Conservation (phyloP, 2,113 vertebrate genomes). For the Clarias macrocephalus region DNA sequence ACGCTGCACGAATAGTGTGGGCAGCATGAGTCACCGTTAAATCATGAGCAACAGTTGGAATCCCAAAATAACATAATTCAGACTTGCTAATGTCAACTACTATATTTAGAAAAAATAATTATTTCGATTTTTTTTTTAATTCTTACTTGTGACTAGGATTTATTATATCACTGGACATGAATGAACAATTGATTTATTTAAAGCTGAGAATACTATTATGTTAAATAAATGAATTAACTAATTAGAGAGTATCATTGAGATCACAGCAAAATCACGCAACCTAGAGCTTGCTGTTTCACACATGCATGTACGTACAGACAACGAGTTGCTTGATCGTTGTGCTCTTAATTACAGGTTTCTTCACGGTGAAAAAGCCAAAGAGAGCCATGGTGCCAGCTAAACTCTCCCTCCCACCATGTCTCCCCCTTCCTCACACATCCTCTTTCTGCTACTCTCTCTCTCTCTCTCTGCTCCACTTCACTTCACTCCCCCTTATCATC, state of each 20-base stretch:
- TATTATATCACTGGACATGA: slow-evolving; percentile 30
- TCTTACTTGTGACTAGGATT: background rate
- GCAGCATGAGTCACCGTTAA: slow-evolving; percentile 41
- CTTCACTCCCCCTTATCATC: slow-evolving; percentile 11
- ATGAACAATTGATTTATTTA: slow-evolving; percentile 21
- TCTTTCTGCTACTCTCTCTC: slow-evolving; percentile 28
- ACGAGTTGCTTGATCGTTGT: slow-evolving; percentile 47
- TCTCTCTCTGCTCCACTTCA: slow-evolving; percentile 26
- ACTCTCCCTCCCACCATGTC: slow-evolving; percentile 17
- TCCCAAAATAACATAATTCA: slow-evolving; percentile 42
- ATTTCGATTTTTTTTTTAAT: background rate
- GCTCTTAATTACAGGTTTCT: slow-evolving; percentile 53
- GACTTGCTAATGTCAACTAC: slow-evolving; percentile 17
- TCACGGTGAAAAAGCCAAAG: slow-evolving; percentile 45
- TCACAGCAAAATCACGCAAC: slow-evolving; percentile 18
- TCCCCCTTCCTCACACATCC: slow-evolving; percentile 28
- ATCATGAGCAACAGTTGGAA: slow-evolving; percentile 50
- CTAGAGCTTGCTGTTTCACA: background rate
- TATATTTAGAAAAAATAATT: slow-evolving; percentile 38
- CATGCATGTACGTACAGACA: slow-evolving; percentile 34
- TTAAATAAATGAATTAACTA: background rate
- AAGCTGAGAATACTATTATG: background rate
- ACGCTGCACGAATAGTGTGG: slow-evolving; percentile 46
- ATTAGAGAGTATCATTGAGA: background rate
- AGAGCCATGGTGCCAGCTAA: slow-evolving; percentile 39